Conservation (phyloP, 2,888 invertebrate species). For the Tenodera sinensis region DNA sequence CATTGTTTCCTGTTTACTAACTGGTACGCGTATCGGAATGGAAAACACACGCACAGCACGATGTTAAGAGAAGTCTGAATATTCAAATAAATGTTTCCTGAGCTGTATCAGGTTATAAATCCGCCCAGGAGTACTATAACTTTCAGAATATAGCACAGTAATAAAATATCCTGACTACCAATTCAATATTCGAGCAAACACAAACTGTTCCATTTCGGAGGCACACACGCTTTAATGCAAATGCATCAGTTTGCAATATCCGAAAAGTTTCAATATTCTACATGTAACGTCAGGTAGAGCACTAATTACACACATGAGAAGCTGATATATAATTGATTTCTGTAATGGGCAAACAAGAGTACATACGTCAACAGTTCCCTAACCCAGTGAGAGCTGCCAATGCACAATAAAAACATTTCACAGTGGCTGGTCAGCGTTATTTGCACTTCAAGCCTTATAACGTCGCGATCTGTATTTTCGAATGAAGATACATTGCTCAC, state of each 20-base stretch:
- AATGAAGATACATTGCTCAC: too few relatives aligned
- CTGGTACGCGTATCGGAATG: too few relatives aligned
- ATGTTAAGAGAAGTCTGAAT: too few relatives aligned
- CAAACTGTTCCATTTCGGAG: background rate
- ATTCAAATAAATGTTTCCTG: too few relatives aligned
- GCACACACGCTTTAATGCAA: background rate
- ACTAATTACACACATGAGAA: background rate
- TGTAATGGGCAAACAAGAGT: background rate
- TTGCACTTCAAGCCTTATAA: too few relatives aligned
- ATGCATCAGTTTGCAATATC: background rate
- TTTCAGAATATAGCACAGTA: background rate
- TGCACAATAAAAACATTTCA: background rate
- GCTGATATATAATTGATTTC: background rate
- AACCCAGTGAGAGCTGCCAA: background rate
- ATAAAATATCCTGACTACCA: background rate
- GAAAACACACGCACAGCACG: too few relatives aligned
- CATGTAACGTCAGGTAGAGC: background rate
- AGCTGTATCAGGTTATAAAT: too few relatives aligned
- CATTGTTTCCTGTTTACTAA: too few relatives aligned
- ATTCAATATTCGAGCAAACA: background rate
- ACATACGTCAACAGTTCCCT: background rate
- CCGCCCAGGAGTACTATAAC: too few relatives aligned
- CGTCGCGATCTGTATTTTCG: too few relatives aligned
- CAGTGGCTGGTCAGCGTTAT: background rate
- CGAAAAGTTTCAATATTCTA: background rate